phyloP scores from a whole-genome alignment of 1,140 invertebrate genomes.

The Reticulitermes speratus region DNA sequence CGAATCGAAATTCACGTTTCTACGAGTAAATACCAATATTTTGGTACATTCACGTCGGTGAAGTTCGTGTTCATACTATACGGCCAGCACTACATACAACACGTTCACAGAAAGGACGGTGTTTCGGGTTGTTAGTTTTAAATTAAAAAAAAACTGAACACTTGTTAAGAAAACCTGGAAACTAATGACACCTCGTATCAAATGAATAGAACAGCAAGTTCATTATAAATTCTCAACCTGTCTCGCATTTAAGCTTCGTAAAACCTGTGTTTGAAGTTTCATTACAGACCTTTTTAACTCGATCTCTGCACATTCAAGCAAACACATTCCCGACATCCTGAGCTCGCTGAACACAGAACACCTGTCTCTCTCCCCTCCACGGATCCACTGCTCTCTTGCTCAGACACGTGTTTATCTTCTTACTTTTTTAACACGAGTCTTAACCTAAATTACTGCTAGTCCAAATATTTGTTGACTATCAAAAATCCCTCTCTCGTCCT shows the following conservation, averaged over 20 bases:
- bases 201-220: not conserved
- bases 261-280: not conserved
- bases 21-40: not conserved
- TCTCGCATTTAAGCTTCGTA: not conserved
- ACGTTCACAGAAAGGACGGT: not conserved
- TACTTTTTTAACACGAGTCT: not conserved
- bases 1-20: not conserved
- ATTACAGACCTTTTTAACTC: not conserved
- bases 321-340: not conserved
- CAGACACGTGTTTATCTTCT: not conserved
- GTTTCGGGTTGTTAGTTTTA: not conserved
- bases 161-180: not conserved
- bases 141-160: not conserved
- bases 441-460: not conserved
- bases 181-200: not conserved
- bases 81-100: not conserved
- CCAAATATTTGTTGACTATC: not conserved
- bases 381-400: not conserved
- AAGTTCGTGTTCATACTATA: not conserved
- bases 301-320: not conserved
- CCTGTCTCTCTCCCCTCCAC: not conserved
- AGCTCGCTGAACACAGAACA: not conserved
- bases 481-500: not conserved
- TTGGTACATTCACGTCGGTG: not conserved
- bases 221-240: not conserved